Percentiles rank a stretch among this genome's conserved stretches.
These are phyloP conservation scores for Triops cancriformis DNA, from an alignment of 1,140 invertebrate genomes.

Conservation along the genomic window DNA sequence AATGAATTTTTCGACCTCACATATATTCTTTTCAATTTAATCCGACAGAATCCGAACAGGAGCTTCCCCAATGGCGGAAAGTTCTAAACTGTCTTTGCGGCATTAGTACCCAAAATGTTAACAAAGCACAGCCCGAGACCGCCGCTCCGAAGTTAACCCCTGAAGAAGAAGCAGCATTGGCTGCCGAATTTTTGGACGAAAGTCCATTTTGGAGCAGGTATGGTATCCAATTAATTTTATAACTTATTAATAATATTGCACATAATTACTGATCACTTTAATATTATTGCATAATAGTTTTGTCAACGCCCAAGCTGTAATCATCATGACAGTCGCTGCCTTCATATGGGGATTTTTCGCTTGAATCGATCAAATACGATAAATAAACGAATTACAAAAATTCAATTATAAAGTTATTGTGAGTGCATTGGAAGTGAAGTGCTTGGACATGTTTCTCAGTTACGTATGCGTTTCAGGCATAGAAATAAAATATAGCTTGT, in stretches of 20 bases:
- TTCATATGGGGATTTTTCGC: constrained; percentile 36
- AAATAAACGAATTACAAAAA: background rate
- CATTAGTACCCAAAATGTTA: constrained; percentile 26
- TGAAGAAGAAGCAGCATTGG: constrained; percentile 33
- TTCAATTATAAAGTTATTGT: background rate
- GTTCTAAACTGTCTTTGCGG: constrained; percentile 28
- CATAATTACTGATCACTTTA: background rate
- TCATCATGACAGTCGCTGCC: constrained; percentile 33
- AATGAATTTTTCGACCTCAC: background rate
- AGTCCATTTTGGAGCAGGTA: constrained; percentile 33
- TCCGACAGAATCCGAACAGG: background rate
- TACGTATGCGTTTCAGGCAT: too few species aligned
- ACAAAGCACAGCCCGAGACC: constrained; percentile 16
- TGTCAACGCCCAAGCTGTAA: constrained; percentile 34
- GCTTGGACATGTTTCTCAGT: too few species aligned
- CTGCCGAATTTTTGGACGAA: constrained; percentile 35
- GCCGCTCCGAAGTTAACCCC: constrained; percentile 30
- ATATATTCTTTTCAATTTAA: background rate
- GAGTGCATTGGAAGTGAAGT: background rate
- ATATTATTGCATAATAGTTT: constrained; percentile 30
- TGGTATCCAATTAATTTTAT: constrained; percentile 12
- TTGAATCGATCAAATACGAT: constrained; percentile 20
- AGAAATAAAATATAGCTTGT: too few species aligned
- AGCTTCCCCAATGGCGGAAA: constrained; percentile 22
- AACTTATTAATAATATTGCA: too few species aligned